Conservation (phyloP, 2,113 vertebrate species). For the Cyprinus carpio region DNA sequence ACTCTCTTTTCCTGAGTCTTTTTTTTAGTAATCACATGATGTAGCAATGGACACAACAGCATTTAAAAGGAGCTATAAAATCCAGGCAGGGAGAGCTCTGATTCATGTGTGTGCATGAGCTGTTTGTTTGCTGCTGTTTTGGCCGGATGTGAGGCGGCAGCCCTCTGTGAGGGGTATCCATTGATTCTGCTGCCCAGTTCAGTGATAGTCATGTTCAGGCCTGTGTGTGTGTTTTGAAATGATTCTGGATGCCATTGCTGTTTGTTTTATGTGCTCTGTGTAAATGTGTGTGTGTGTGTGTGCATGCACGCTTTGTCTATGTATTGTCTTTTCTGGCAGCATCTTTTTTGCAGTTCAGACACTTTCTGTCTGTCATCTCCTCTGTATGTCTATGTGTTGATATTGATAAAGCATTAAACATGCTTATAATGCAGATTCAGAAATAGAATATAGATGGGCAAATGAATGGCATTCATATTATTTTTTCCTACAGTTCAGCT, state of each 20-base stretch:
- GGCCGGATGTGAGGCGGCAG: background rate
- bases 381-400: background rate
- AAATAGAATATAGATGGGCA: background rate
- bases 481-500: background rate
- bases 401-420: background rate
- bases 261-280: slow-evolving; percentile 40
- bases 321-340: background rate
- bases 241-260: slow-evolving; percentile 13
- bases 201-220: slow-evolving; percentile 34
- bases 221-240: slow-evolving; percentile 39
- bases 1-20: background rate
- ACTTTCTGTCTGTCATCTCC: background rate
- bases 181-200: slow-evolving; percentile 36
- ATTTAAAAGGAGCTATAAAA: slow-evolving; percentile 42
- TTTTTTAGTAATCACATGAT: slow-evolving; percentile 52
- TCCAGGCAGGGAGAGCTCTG: slow-evolving; percentile 11
- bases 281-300: slow-evolving; percentile 44
- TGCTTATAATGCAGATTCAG: background rate
- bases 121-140: slow-evolving; percentile 16
- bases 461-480: background rate
- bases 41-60: slow-evolving; percentile 15
- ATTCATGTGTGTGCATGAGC: slow-evolving; percentile 1
- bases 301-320: background rate
- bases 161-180: slow-evolving; percentile 35
- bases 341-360: background rate